These are phyloP conservation scores for Eristalis pertinax DNA, from an alignment of 2,888 invertebrate genomes.

Conservation along the genomic window DNA sequence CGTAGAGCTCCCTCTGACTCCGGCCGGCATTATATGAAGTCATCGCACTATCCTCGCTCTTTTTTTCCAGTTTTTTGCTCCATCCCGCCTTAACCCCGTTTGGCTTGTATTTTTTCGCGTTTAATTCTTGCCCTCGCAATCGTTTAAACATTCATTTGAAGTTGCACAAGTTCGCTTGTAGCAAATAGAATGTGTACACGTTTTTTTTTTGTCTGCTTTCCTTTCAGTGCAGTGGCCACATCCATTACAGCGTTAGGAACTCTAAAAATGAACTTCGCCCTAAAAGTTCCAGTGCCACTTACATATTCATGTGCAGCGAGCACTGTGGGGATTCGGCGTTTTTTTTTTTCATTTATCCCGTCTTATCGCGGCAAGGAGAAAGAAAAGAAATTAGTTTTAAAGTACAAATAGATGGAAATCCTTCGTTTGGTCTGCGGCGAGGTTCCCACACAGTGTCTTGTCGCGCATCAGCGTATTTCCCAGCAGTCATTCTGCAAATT, in stretches of 20 bases:
- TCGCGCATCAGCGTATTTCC: slow-evolving; percentile 18
- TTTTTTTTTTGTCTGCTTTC: slow-evolving; percentile 4
- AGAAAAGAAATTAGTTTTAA: slow-evolving; percentile 67
- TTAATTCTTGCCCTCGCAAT: slow-evolving; percentile 23
- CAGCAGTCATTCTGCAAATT: slow-evolving; percentile 39
- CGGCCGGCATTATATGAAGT: slow-evolving; percentile 15
- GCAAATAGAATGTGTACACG: slow-evolving; percentile 61
- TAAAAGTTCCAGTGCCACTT: slow-evolving; percentile 38
- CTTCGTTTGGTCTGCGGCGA: slow-evolving; percentile 58
- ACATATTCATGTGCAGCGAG: neutral
- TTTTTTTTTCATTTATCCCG: neutral
- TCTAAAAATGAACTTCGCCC: slow-evolving; percentile 64
- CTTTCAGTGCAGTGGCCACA: slow-evolving; percentile 42
- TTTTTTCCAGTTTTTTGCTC: neutral
- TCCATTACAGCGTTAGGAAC: slow-evolving; percentile 64
- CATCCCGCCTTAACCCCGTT: neutral
- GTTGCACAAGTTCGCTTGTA: slow-evolving; percentile 57
- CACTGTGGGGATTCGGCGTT: neutral
- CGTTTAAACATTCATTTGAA: slow-evolving; percentile 27
- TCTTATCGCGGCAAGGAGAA: slow-evolving; percentile 18
- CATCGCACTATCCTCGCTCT: slow-evolving; percentile 29
- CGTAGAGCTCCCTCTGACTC: slow-evolving; percentile 11
- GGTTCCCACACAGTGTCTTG: slow-evolving; percentile 1
- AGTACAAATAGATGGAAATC: slow-evolving; percentile 64
- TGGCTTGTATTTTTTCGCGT: slow-evolving; percentile 3